Percentiles rank a stretch among this genome's conserved stretches.
These are phyloP conservation scores for Semaprochilodus insignis DNA, from an alignment of 2,797 vertebrate species.

Conservation along the genomic window DNA sequence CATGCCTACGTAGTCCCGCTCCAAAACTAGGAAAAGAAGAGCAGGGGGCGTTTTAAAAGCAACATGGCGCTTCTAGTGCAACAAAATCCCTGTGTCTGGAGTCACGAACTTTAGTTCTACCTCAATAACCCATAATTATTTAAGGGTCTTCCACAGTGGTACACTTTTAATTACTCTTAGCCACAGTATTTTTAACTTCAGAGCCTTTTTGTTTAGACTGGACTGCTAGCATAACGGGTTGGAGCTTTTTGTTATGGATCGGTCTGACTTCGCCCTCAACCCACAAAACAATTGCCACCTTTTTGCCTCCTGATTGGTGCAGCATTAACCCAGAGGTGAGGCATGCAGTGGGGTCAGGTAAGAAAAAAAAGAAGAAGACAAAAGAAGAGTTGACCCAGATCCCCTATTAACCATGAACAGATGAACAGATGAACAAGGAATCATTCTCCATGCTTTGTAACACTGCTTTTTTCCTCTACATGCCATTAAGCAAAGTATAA, in stretches of 20 bases:
- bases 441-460: constrained; percentile 27
- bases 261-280: constrained; percentile 1
- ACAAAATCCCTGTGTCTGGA: background rate
- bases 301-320: constrained; percentile 19
- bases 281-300: constrained; percentile 18
- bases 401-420: constrained; percentile 1
- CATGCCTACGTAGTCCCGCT: constrained; percentile 81
- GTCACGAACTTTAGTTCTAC: background rate
- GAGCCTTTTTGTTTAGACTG: constrained; percentile 10
- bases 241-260: constrained; percentile 11
- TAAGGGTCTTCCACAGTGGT: background rate
- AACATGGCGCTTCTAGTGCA: constrained; percentile 57
- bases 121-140: background rate
- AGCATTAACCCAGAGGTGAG: constrained; percentile 33
- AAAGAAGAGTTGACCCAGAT: constrained; percentile 34
- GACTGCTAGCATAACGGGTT: background rate
- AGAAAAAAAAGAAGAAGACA: background rate
- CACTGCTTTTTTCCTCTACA: constrained; percentile 14
- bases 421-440: background rate
- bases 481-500: constrained; percentile 57
- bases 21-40: constrained; percentile 70
- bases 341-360: constrained; percentile 32
- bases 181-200: background rate
- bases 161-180: background rate
- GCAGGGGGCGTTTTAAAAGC: constrained; percentile 77